Evolutionary conservation across 30 jellyfish, hydroid and myxozoan genomes (phyloP).

Genomic region (Pelagia noctiluca): DNA sequence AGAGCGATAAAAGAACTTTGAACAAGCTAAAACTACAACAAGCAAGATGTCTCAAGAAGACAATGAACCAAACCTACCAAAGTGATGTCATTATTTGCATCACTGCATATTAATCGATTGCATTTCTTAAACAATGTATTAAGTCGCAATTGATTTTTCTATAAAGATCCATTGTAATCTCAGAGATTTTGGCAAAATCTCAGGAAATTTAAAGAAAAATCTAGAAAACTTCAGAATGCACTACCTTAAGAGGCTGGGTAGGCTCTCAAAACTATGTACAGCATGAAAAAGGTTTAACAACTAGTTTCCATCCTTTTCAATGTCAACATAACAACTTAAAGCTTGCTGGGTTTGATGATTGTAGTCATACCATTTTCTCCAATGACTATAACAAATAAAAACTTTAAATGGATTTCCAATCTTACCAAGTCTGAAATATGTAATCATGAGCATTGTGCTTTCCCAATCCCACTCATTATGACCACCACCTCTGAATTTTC

Average conservation of each 20-base stretch:
- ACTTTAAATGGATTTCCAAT: constrained; percentile 3
- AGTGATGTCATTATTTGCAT: too few species aligned
- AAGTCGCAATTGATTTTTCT: too few species aligned
- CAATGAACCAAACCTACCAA: too few species aligned
- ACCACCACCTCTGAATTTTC: constrained; percentile 3
- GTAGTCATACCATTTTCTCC: constrained; percentile 21
- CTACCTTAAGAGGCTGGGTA: not conserved
- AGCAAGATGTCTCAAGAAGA: too few species aligned
- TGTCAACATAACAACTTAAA: not conserved
- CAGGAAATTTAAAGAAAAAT: too few species aligned
- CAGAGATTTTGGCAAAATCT: too few species aligned
- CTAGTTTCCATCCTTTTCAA: not conserved
- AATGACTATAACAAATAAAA: constrained; percentile 5
- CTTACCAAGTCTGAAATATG: constrained; percentile 14
- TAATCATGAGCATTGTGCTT: not conserved
- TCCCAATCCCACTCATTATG: not conserved
- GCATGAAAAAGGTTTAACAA: not conserved
- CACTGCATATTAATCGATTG: too few species aligned
- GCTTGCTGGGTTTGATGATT: constrained; percentile 1
- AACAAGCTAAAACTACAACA: too few species aligned
- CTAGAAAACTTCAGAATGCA: not conserved
- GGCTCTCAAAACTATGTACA: not conserved
- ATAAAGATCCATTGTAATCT: too few species aligned
- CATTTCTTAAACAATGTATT: too few species aligned
- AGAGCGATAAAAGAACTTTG: too few species aligned